phyloP scores from a whole-genome alignment of 2,797 vertebrate genomes.

The Phoxinus dragarum region DNA sequence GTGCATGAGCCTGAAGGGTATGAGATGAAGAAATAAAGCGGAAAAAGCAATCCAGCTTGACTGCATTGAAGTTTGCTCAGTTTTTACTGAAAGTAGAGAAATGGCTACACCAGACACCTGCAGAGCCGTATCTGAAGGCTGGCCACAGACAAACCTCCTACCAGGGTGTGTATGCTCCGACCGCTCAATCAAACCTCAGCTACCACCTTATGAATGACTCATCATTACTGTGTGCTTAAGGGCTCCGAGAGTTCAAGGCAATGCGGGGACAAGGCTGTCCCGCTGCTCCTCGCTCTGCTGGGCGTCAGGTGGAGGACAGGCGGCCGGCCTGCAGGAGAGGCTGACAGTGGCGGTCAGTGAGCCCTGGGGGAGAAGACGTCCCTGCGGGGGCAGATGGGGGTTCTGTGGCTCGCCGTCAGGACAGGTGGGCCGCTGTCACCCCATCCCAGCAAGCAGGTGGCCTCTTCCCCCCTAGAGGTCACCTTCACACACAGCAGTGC shows the following conservation, averaged over 20 bases:
- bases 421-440: slow-evolving; percentile 86
- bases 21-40: not conserved
- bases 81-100: slow-evolving; percentile 22
- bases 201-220: slow-evolving; percentile 48
- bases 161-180: slow-evolving; percentile 9
- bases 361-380: slow-evolving; percentile 72
- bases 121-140: slow-evolving; percentile 44
- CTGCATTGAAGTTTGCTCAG: slow-evolving; percentile 10
- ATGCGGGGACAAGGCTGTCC: slow-evolving; percentile 46
- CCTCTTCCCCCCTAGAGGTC: slow-evolving; percentile 75
- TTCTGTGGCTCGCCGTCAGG: slow-evolving; percentile 73
- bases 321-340: slow-evolving; percentile 65
- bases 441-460: slow-evolving; percentile 79
- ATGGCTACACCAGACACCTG: slow-evolving; percentile 27
- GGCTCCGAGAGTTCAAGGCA: slow-evolving; percentile 44
- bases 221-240: slow-evolving; percentile 45
- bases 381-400: slow-evolving; percentile 69
- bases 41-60: not conserved
- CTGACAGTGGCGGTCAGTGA: slow-evolving; percentile 77
- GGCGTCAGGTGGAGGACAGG: slow-evolving; percentile 67
- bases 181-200: slow-evolving; percentile 16
- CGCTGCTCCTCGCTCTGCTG: slow-evolving; percentile 37
- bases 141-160: slow-evolving; percentile 19
- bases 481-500: slow-evolving; percentile 72
- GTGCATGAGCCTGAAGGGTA: not conserved